A percentile compares a stretch with the other conserved stretches of the same genome.
Evolutionary conservation across 2,888 invertebrate genomes (phyloP).

Genomic region (Drosophila dives): DNA sequence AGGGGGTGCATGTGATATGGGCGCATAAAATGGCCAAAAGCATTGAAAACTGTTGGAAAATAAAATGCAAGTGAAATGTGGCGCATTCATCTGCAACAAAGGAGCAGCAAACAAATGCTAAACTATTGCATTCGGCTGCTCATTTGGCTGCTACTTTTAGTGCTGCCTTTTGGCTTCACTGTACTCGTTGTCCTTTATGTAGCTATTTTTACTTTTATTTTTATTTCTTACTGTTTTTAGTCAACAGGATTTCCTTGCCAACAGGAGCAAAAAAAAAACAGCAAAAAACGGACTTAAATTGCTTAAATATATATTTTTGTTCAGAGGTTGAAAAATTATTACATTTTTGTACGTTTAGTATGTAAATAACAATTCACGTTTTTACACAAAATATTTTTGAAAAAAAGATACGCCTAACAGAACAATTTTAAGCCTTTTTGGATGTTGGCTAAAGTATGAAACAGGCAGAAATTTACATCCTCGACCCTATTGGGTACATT

Average conservation of each 20-base stretch:
- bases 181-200: conserved; percentile 39
- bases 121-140: conserved; percentile 60
- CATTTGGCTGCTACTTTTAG: conserved; percentile 16
- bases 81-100: conserved; percentile 74
- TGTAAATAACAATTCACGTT: background rate
- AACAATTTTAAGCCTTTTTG: background rate
- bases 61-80: conserved; percentile 77
- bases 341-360: background rate
- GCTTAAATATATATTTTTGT: background rate
- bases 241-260: conserved; percentile 58
- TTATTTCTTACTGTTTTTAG: conserved; percentile 12
- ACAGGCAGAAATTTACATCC: background rate
- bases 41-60: conserved; percentile 62
- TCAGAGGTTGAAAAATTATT: background rate
- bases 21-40: conserved; percentile 35
- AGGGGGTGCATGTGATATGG: background rate
- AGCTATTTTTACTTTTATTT: conserved; percentile 35
- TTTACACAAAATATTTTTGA: background rate
- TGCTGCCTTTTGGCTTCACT: conserved; percentile 16
- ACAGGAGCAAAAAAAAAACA: conserved; percentile 17
- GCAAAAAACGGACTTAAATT: background rate
- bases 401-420: background rate
- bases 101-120: conserved; percentile 68
- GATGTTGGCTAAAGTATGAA: background rate
- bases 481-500: background rate